Conservation (phyloP, 2,113 vertebrate genomes). For the Dissostichus mawsoni region DNA sequence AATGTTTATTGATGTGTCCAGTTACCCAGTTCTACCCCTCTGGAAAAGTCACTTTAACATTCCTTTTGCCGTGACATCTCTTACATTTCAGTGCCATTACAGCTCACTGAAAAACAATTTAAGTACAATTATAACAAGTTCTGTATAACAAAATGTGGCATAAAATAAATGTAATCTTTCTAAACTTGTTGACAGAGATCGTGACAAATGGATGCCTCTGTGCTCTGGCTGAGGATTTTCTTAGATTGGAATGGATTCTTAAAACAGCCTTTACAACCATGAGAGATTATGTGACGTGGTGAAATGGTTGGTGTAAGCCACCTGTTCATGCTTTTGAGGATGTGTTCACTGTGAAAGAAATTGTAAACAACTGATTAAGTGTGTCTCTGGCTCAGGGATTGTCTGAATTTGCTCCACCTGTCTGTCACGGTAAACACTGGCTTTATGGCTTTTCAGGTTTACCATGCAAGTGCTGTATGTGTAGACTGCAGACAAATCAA, state of each 20-base stretch:
- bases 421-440: conserved; percentile 6
- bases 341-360: not conserved
- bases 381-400: not conserved
- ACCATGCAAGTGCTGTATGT: not conserved
- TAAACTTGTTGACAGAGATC: conserved; percentile 16
- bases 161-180: not conserved
- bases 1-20: not conserved
- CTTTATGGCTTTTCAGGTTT: conserved; percentile 6
- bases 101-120: not conserved
- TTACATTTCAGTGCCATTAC: not conserved
- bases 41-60: not conserved
- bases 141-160: not conserved
- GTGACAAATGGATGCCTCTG: conserved; percentile 15
- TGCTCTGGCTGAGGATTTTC: conserved; percentile 12
- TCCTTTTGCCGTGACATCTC: not conserved
- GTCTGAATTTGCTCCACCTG: not conserved
- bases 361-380: not conserved
- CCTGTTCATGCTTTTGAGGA: conserved; percentile 5
- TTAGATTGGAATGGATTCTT: conserved; percentile 17
- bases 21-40: not conserved
- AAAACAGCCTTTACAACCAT: not conserved
- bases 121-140: not conserved
- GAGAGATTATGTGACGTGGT: not conserved
- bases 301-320: not conserved
- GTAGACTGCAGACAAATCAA: not conserved